A percentile compares a stretch with the other conserved stretches of the same genome.
Evolutionary conservation across 2,797 vertebrate species (phyloP).

Genomic region (Champsocephalus esox): DNA sequence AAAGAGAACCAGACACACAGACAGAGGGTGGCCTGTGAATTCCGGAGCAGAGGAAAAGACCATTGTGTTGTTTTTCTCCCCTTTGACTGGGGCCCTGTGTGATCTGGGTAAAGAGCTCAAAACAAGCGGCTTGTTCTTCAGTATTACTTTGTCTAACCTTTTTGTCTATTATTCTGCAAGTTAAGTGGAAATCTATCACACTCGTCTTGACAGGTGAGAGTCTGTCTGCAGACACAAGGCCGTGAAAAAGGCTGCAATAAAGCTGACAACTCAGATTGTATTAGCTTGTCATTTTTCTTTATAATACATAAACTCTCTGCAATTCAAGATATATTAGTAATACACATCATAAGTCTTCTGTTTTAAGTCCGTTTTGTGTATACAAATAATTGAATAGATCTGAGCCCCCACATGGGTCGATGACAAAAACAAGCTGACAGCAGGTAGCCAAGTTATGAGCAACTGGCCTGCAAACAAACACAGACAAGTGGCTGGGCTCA

Average conservation of each 20-base stretch:
- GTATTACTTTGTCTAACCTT: constrained; percentile 19
- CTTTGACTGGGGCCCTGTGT: constrained; percentile 57
- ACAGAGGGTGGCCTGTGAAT: constrained; percentile 71
- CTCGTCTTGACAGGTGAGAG: constrained; percentile 12
- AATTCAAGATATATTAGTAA: too few relatives aligned
- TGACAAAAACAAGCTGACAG: constrained; percentile 35
- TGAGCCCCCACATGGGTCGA: constrained; percentile 8
- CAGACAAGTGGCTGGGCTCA: constrained; percentile 5
- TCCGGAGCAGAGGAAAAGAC: constrained; percentile 73
- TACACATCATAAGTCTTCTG: too few relatives aligned
- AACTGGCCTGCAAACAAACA: constrained; percentile 27
- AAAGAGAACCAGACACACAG: constrained; percentile 22
- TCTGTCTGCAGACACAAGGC: constrained; percentile 4
- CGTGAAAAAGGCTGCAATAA: constrained; percentile 10
- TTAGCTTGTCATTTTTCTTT: too few relatives aligned
- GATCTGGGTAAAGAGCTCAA: constrained; percentile 55
- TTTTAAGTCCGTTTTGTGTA: too few relatives aligned
- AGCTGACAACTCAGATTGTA: neutral
- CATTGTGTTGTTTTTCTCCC: constrained; percentile 64
- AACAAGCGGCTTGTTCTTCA: constrained; percentile 23
- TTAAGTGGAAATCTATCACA: constrained; percentile 39
- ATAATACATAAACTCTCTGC: too few relatives aligned
- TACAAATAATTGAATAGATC: neutral
- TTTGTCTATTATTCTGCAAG: constrained; percentile 22
- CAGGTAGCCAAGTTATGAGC: constrained; percentile 22